Conservation (phyloP, 2,113 vertebrate species). For the Rhipidura dahli region DNA sequence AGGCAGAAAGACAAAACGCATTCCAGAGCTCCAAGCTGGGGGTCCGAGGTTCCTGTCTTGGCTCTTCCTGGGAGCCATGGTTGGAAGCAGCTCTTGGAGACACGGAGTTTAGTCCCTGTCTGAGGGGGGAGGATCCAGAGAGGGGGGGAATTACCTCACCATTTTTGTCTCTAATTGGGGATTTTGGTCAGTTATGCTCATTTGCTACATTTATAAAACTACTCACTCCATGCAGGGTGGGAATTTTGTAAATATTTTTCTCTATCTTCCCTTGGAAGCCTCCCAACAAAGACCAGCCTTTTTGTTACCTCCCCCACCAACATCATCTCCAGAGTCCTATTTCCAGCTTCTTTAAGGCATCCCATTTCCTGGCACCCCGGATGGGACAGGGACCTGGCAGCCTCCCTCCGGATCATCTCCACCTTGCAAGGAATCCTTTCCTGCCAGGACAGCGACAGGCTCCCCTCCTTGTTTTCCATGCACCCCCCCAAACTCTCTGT, state of each 20-base stretch:
- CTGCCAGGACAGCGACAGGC: not conserved
- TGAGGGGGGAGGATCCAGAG: not conserved
- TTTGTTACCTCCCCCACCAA: not conserved
- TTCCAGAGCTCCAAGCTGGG: not conserved
- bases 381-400: not conserved
- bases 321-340: not conserved
- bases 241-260: not conserved
- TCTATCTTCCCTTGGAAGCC: not conserved
- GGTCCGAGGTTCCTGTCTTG: not conserved
- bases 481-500: rapidly evolving
- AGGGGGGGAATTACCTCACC: not conserved
- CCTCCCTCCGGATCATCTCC: not conserved
- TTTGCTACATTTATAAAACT: not conserved
- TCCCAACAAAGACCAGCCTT: not conserved
- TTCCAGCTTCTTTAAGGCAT: not conserved
- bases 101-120: not conserved
- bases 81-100: not conserved
- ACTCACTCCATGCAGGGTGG: not conserved
- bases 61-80: not conserved
- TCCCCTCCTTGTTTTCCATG: not conserved
- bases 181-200: not conserved
- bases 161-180: not conserved
- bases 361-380: not conserved
- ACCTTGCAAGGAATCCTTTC: not conserved
- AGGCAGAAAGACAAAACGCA: not conserved